Conservation (phyloP, 2,797 vertebrate species). For the Gallinago nigripennis region DNA sequence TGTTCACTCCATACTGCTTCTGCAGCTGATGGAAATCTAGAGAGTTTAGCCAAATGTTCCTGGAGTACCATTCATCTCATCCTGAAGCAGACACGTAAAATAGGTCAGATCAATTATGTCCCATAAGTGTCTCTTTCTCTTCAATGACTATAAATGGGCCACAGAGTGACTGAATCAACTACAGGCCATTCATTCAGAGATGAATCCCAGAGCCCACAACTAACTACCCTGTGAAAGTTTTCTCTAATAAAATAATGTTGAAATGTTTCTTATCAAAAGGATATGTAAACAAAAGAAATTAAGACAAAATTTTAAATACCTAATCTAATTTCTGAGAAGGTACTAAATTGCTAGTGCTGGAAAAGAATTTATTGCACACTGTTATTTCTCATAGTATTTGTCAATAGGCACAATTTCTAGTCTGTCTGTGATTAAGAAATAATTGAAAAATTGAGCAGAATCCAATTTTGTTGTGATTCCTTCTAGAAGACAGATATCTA, state of each 20-base stretch:
- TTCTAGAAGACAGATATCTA: not conserved
- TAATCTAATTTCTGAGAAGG: not conserved
- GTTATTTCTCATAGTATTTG: not conserved
- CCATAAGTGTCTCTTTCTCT: not conserved
- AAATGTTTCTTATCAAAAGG: not conserved
- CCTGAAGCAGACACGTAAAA: not conserved
- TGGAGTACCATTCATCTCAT: not conserved
- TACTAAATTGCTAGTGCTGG: not conserved
- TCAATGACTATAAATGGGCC: not conserved
- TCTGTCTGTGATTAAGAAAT: not conserved
- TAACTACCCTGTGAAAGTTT: not conserved
- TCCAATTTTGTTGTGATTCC: not conserved
- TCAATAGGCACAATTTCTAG: not conserved
- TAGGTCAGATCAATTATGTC: not conserved
- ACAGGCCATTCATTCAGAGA: not conserved
- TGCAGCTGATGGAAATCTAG: not conserved
- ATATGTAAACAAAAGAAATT: not conserved
- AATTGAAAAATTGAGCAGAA: not conserved
- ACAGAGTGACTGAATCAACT: not conserved
- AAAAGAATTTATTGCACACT: not conserved
- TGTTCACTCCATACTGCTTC: not conserved
- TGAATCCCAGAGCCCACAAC: not conserved
- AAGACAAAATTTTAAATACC: not conserved
- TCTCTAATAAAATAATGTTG: not conserved
- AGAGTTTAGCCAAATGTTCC: not conserved